These are phyloP conservation scores for Hydractinia echinata DNA, from an alignment of 30 jellyfish, hydroid and myxozoan genomes.

Conservation along the genomic window DNA sequence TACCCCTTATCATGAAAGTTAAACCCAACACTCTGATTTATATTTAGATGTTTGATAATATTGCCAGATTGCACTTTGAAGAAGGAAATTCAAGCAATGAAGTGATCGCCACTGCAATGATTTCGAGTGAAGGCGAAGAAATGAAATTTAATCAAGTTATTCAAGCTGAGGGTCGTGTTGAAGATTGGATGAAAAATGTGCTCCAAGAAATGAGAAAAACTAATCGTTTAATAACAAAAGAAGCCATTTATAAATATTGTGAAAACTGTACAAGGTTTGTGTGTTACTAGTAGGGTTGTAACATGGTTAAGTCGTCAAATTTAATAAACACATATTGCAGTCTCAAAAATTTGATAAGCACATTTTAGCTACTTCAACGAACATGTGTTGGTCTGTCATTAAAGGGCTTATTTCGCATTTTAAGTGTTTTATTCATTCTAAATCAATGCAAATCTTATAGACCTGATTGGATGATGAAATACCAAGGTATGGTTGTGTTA, in stretches of 20 bases:
- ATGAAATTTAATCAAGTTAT: conserved; percentile 75
- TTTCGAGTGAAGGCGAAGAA: conserved; percentile 89
- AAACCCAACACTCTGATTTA: neutral
- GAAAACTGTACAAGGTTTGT: conserved; percentile 67
- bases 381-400: too few relatives aligned
- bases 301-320: too few relatives aligned
- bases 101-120: conserved; percentile 75
- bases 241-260: conserved; percentile 80
- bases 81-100: conserved; percentile 64
- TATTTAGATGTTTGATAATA: conserved; percentile 86
- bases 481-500: conserved; percentile 96
- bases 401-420: too few relatives aligned
- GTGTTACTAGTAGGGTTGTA: neutral
- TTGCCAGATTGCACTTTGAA: conserved; percentile 72
- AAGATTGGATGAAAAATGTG: conserved; percentile 95
- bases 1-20: too few relatives aligned
- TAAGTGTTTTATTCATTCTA: neutral
- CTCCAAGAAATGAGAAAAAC: conserved; percentile 90
- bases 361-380: too few relatives aligned
- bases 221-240: conserved; percentile 80
- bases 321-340: too few relatives aligned
- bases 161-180: conserved; percentile 95
- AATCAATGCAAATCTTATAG: conserved; percentile 14
- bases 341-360: too few relatives aligned
- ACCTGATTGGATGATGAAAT: conserved; percentile 92